These are phyloP conservation scores for Brachionus koreanus DNA, from an alignment of 1,140 invertebrate species.

Conservation along the genomic window DNA sequence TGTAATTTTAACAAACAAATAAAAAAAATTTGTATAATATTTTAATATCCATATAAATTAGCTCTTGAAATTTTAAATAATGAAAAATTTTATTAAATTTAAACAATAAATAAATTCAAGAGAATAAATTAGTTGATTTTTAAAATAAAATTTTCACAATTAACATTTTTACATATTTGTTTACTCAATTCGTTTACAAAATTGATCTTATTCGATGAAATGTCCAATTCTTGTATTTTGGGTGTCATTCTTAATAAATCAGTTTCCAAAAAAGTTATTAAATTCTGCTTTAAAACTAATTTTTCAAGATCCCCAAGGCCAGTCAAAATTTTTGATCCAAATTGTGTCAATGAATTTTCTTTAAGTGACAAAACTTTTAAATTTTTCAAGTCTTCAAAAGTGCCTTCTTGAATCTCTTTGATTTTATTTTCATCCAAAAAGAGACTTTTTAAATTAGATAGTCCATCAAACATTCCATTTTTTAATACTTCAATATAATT, in stretches of 20 bases:
- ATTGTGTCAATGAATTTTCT: neutral
- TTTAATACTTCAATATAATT: neutral
- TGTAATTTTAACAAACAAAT: too few relatives aligned
- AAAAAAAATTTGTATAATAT: too few relatives aligned
- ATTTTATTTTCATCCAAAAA: conserved; percentile 1
- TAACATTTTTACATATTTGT: neutral
- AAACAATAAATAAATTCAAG: neutral
- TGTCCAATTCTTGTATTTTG: neutral
- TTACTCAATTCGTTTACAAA: neutral
- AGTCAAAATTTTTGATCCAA: neutral
- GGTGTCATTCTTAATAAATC: neutral
- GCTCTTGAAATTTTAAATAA: too few relatives aligned
- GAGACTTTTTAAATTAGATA: neutral
- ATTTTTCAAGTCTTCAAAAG: neutral
- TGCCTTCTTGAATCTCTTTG: neutral
- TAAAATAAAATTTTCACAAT: neutral
- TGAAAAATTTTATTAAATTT: too few relatives aligned
- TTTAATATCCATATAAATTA: too few relatives aligned
- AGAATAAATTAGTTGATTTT: neutral
- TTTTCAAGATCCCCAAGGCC: neutral
- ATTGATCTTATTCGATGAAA: neutral
- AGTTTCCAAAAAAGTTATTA: neutral
- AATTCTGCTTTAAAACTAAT: neutral
- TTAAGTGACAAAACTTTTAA: neutral
- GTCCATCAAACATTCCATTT: neutral